Percentiles rank a stretch among this genome's conserved stretches.
Conservation (phyloP, 2,113 vertebrate genomes). For the Bufo gargarizans region DNA sequence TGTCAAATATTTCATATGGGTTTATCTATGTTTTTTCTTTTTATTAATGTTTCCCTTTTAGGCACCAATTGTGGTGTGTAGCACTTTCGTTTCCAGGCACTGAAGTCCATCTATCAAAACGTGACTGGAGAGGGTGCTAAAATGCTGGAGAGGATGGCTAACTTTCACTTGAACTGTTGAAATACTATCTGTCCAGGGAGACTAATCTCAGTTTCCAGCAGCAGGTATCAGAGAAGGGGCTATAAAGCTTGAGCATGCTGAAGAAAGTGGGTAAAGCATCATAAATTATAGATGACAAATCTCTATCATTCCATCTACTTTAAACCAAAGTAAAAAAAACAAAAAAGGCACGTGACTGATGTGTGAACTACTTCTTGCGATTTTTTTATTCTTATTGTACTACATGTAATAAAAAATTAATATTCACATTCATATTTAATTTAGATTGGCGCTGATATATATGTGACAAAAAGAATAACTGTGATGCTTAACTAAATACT, state of each 20-base stretch:
- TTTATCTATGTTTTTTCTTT: constrained; percentile 55
- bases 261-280: constrained; percentile 67
- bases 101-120: constrained; percentile 64
- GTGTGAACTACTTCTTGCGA: background rate
- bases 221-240: constrained; percentile 69
- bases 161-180: constrained; percentile 69
- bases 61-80: constrained; percentile 59
- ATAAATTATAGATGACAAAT: constrained; percentile 66
- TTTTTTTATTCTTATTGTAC: background rate
- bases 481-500: no score
- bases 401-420: background rate
- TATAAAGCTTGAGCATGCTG: constrained; percentile 69
- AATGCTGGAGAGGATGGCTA: constrained; percentile 65
- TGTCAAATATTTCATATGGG: constrained; percentile 49
- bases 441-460: background rate
- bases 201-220: constrained; percentile 74
- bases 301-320: constrained; percentile 5
- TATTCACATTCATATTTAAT: background rate
- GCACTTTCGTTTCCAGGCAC: constrained; percentile 55
- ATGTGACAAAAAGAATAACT: background rate
- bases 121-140: constrained; percentile 64
- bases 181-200: constrained; percentile 72
- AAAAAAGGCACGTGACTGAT: background rate
- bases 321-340: background rate
- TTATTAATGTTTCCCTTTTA: constrained; percentile 62